Base-by-base conservation (phyloP, 2,113 vertebrate genomes). In the Psephotus haematonotus region DNA sequence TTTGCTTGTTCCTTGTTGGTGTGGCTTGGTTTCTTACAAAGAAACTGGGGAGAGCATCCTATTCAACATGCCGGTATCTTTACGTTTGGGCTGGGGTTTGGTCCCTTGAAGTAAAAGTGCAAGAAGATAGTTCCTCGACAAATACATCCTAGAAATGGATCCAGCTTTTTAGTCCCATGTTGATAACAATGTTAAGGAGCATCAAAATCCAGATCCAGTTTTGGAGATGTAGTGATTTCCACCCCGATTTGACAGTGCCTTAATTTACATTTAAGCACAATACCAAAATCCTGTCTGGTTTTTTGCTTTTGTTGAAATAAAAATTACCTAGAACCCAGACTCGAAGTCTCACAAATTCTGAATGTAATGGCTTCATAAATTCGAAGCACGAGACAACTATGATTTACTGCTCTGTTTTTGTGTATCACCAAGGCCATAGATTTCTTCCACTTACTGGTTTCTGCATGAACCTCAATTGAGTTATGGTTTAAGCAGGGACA, bases 401-500 rank as follows among this genome's bases (percentile, higher is more conserved):
- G 88, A 97, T 94, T 90, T 86, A 95, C 50, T 79, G 74, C 49
- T 80, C 92, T 91, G 91, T 63, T 90, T 39, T 68, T 83, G 92
- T 87, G 46, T 71, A 53, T 86, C 91, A 95, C 86, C 59, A 86
- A 80, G 74, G 82, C 95, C 86, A 94, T 95, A 93, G 91, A 93
- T 97, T 93, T 95, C 93, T 91, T 93, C 81, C 93, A 87, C 57
- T 97, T 91, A 84, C 72, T 95, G 83, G 74, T 95, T 97, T 95
- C 93, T 91, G 69, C 91, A 76, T 69, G 84, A 94, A 80, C 81
- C 86, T 92, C 93, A 88, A 71, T 31, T 94, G 90, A 93, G 75
- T 86, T 92, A 90, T 29, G 77, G 74, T 95, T 93, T 95, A 93
- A 84, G 74, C 81, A 62, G 86, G 52, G 84, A 89, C 81, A 60